phyloP scores from a whole-genome alignment of 2,888 invertebrate species.

The Meteorus colon region DNA sequence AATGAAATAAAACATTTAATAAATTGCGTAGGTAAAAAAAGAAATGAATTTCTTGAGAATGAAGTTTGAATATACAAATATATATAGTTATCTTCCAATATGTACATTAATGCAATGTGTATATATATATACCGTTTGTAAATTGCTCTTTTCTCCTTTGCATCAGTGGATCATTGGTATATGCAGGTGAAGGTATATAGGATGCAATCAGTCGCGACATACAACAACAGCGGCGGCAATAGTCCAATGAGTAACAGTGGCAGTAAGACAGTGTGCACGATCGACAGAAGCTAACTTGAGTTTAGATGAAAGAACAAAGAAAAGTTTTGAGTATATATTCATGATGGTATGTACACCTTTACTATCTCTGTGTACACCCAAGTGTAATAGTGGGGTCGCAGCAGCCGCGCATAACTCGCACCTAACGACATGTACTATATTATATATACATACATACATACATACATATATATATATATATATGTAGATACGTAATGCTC shows the following conservation, averaged over 20 bases:
- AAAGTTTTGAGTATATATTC: background rate
- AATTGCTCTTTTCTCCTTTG: slow-evolving; percentile 4
- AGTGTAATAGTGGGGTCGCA: background rate
- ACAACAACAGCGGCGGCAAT: background rate
- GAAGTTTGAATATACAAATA: background rate
- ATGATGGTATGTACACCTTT: background rate
- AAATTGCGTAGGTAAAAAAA: background rate
- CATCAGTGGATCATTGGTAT: slow-evolving; percentile 1
- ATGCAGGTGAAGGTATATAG: slow-evolving; percentile 12
- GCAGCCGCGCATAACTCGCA: slow-evolving; percentile 11
- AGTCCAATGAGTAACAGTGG: slow-evolving; percentile 6
- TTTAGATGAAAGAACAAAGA: slow-evolving; percentile 10
- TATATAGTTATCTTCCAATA: background rate
- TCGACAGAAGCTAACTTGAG: slow-evolving; percentile 4
- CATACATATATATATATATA: background rate
- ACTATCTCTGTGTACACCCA: background rate
- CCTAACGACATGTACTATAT: slow-evolving; percentile 17
- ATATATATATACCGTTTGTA: background rate
- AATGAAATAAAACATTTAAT: background rate
- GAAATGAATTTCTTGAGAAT: background rate
- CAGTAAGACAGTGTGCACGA: background rate
- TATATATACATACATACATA: background rate
- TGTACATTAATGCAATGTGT: background rate
- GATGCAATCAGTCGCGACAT: slow-evolving; percentile 7
- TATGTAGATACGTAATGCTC: slow-evolving; percentile 3